A percentile compares a stretch with the other conserved stretches of the same genome.
Conservation (phyloP, 2,888 invertebrate genomes). For the Folsomia manolachei region DNA sequence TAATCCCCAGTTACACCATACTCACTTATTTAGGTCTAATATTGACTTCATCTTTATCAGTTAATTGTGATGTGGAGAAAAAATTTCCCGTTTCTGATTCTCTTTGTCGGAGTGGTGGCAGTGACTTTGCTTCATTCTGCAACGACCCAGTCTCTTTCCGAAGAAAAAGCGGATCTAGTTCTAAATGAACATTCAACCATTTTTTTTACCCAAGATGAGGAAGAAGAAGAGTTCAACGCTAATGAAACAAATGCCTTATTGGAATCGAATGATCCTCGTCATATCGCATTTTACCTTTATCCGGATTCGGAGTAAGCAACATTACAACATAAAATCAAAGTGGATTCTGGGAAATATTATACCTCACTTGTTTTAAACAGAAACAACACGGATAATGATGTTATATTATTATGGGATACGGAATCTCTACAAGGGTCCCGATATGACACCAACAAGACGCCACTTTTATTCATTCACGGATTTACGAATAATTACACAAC, state of each 20-base stretch:
- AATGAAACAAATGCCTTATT: constrained; percentile 15
- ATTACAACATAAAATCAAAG: not conserved
- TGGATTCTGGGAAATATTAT: too few relatives aligned
- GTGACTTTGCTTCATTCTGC: too few relatives aligned
- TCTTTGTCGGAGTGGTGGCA: not conserved
- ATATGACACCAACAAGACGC: constrained; percentile 20
- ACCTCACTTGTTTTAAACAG: constrained; percentile 14
- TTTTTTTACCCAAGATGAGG: not conserved
- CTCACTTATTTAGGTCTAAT: not conserved
- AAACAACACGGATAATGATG: constrained; percentile 27
- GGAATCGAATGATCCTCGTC: constrained; percentile 29
- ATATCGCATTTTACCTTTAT: constrained; percentile 34
- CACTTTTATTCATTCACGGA: constrained; percentile 35
- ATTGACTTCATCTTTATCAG: not conserved
- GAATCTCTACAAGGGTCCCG: constrained; percentile 22
- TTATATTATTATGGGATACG: constrained; percentile 23
- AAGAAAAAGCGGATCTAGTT: too few relatives aligned
- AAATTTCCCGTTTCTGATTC: not conserved
- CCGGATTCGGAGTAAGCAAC: constrained; percentile 31
- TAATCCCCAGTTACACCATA: too few relatives aligned
- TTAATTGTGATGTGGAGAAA: too few relatives aligned
- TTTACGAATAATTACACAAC: constrained; percentile 40
- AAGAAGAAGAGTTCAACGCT: constrained; percentile 14
- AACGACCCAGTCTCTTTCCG: too few relatives aligned
- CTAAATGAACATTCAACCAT: not conserved